A percentile compares a stretch with the other conserved stretches of the same genome.
Conservation (phyloP, 2,113 vertebrate genomes). For the Salminus brasiliensis region DNA sequence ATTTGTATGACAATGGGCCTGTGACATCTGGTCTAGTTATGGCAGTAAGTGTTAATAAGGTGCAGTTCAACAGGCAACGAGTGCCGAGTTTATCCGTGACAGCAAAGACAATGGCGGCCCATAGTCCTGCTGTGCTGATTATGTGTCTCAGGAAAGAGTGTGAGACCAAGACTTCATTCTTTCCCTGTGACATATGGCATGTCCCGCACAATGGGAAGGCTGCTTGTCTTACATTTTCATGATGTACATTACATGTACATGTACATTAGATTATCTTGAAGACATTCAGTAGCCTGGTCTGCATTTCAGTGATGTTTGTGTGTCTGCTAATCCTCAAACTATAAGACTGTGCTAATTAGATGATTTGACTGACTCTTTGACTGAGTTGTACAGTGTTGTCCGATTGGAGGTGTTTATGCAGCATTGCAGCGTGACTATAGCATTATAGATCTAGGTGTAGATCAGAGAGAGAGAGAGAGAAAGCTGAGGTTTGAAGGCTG, state of each 20-base stretch:
- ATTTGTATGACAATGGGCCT: slow-evolving; percentile 57
- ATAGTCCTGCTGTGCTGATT: slow-evolving; percentile 30
- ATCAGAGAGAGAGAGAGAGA: background rate
- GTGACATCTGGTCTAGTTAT: slow-evolving; percentile 57
- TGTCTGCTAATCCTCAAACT: too few relatives aligned
- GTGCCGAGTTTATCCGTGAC: slow-evolving; percentile 47
- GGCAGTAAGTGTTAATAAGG: slow-evolving; percentile 61
- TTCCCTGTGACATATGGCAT: slow-evolving; percentile 41
- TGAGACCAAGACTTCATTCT: slow-evolving; percentile 22
- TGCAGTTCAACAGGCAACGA: slow-evolving; percentile 45
- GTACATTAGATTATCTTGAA: slow-evolving; percentile 10
- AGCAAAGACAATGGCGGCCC: slow-evolving; percentile 41
- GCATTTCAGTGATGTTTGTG: background rate
- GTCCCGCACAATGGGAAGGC: slow-evolving; percentile 28
- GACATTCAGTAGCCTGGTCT: background rate
- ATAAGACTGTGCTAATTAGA: background rate
- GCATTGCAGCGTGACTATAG: slow-evolving; percentile 3
- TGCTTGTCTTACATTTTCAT: slow-evolving; percentile 17
- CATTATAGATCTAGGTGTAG: background rate
- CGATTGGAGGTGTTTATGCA: background rate
- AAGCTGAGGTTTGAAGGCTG: slow-evolving; percentile 9
- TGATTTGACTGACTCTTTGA: background rate
- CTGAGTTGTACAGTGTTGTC: background rate
- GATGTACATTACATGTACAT: slow-evolving; percentile 15
- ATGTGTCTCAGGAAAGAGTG: slow-evolving; percentile 33